Conservation (phyloP, 64 coral and sea anemone species). For the Orbicella faveolata region DNA sequence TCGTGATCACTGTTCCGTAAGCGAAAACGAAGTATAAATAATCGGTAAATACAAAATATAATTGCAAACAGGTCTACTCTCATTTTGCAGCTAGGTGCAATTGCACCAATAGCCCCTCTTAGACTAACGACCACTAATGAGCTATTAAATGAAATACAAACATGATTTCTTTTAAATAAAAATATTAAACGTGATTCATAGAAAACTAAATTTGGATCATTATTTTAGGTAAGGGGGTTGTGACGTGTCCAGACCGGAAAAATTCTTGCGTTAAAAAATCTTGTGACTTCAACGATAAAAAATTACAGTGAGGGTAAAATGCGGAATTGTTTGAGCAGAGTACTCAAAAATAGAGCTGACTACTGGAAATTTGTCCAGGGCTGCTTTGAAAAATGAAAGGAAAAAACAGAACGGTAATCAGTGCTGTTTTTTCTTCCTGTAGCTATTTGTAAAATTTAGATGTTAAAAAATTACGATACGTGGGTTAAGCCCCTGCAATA, state of each 20-base stretch:
- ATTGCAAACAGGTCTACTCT: too few relatives aligned
- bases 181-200: not conserved
- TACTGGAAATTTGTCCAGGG: not conserved
- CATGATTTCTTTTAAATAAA: too few relatives aligned
- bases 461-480: not conserved
- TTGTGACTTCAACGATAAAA: conserved; percentile 1
- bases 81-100: too few relatives aligned
- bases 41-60: not conserved
- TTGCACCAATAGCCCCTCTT: too few relatives aligned
- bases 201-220: not conserved
- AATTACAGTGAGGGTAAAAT: not conserved
- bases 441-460: not conserved
- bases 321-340: not conserved
- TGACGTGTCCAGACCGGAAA: not conserved
- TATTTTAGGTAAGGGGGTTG: not conserved
- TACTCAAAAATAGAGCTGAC: not conserved
- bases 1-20: not conserved
- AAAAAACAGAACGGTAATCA: not conserved
- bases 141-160: not conserved
- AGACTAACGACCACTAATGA: not conserved
- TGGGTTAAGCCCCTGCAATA: not conserved
- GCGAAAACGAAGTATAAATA: not conserved
- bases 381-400: not conserved
- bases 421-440: not conserved
- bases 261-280: not conserved